Conservation (phyloP, 1,140 invertebrate genomes). For the Trichogramma pretiosum region DNA sequence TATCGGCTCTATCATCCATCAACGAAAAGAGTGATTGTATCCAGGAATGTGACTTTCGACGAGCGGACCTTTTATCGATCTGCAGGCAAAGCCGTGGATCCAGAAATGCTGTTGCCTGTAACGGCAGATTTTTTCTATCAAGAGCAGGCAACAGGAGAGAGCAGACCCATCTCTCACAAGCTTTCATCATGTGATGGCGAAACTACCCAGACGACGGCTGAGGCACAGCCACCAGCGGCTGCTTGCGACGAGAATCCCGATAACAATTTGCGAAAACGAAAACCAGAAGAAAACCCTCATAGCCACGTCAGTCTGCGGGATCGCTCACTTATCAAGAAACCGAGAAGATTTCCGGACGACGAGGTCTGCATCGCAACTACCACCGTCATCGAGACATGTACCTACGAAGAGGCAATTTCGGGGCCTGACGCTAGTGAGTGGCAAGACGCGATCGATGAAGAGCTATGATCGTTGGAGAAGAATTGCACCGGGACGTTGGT, state of each 20-base stretch:
- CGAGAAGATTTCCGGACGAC: constrained; percentile 1
- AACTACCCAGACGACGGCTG: constrained; percentile 30
- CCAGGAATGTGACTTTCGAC: neutral
- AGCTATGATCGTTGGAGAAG: constrained; percentile 21
- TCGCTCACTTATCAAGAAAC: constrained; percentile 1
- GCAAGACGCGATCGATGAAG: constrained; percentile 22
- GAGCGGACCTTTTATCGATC: neutral
- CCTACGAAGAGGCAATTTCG: constrained; percentile 19
- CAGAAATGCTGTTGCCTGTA: constrained; percentile 11
- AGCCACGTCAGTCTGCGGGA: neutral
- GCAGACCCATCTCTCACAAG: too few relatives aligned
- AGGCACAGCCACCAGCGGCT: constrained; percentile 18
- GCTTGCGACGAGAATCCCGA: constrained; percentile 1
- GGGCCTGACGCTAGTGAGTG: constrained; percentile 20
- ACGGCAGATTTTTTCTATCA: constrained; percentile 12
- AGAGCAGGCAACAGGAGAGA: too few relatives aligned
- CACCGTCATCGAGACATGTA: constrained; percentile 6
- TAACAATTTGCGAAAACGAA: neutral
- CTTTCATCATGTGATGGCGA: constrained; percentile 13
- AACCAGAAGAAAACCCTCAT: constrained; percentile 3
- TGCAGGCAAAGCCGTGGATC: neutral
- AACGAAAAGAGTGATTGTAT: neutral
- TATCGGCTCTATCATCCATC: neutral
- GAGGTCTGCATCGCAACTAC: too few relatives aligned
- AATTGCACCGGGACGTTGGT: constrained; percentile 25